Evolutionary conservation across 2,797 vertebrate species (phyloP), one percentile per base, ranked within the genome.

Genomic region (Eospalax fontanierii): DNA sequence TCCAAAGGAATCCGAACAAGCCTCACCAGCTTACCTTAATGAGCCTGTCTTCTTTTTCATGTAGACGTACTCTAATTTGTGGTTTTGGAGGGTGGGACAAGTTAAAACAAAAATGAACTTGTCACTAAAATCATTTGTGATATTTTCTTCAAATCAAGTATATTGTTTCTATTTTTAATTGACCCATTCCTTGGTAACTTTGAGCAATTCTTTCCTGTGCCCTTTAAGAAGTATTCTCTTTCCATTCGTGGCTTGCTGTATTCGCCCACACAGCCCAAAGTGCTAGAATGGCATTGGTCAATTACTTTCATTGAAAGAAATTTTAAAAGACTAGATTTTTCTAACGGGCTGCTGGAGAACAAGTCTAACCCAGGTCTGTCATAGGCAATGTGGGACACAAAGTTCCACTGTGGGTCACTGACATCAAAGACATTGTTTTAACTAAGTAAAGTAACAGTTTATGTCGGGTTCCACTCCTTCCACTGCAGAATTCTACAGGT

Each of bases 1-100:
- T 63, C 19, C 59, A 57, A 33, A 83, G 2, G 0, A 28, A 15
- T 7, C 1, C 0, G 82, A 24, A 83, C 22, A 80, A 35, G 57
- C 4, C 21, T 24, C 78, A 35, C 50, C 38, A 50, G 40, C 97
- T 94, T 92, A 97, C 97, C 95, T 90, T 30, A 90, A 30, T 19
- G 91, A 74, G 22, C 81, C 28, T 33, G 33, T 70, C 28, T 75
- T 90, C 22, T 5, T 54, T 61, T 35, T 78, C 40, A 2, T 4
- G 12, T 59, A 40, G 43, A 87, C 83, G 84, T 89, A 87, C 24
- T 82, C 97, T 97, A 76, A 63, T 89, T 87, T 15, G n/a, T 15
- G 18, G 7, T 12, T 1, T 24, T 71, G 21, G 10, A 54, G 75
- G 33, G 78, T 18, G 26, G 5, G 15, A 78, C 0, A 21, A 82